Base-by-base conservation (phyloP, 2,888 invertebrate species). In the Exocentrus adspersus region DNA sequence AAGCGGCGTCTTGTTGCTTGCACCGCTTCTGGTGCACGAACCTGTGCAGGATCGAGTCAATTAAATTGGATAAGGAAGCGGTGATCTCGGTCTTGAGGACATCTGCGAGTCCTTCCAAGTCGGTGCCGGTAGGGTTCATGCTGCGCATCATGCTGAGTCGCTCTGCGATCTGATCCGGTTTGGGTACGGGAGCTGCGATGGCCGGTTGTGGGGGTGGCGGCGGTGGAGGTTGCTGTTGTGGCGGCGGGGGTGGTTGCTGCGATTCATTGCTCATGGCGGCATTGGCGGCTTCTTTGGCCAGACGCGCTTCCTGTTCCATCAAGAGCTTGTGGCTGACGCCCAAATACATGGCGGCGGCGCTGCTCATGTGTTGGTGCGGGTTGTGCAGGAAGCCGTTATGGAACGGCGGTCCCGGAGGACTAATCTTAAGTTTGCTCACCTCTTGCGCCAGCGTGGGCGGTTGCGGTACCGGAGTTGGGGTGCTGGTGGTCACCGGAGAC, bases 1-100 rank as follows among this genome's bases (percentile, higher is more conserved):
- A 91, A 24, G 92, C 90, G 54, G 91, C 92, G 75, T 93, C 92
- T 54, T 89, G 87, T 79, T 93, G 92, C 79, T 93, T 93, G 71
- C 89, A 88, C 71, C 92, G 87, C 67, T 92, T 87, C 81, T 94
- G 93, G 72, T 94, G 93, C 65, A 93, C 89, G 78, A 93, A 95
- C 73, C 93, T 88, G 21, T 92, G 90, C 65, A 97, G 89, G 65
- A 96, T 92, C 16, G 93, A 92, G 82, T 97, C 97, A 72, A 97
- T 92, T 45, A 95, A 86, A 72, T 90, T 92, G 14, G 92, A 90
- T 45, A 97, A 83, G 1, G 93, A 93, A 32, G 92, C 88, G 19
- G 92, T 91, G 71, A 97, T 92, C 85, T 97, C 97, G 54, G 89
- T 90, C 84, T 97, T 97, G 3, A 98, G 86, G 59, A 92, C 90